Evolutionary conservation across 2,797 vertebrate species (phyloP).

Genomic region (Danio albolineatus): DNA sequence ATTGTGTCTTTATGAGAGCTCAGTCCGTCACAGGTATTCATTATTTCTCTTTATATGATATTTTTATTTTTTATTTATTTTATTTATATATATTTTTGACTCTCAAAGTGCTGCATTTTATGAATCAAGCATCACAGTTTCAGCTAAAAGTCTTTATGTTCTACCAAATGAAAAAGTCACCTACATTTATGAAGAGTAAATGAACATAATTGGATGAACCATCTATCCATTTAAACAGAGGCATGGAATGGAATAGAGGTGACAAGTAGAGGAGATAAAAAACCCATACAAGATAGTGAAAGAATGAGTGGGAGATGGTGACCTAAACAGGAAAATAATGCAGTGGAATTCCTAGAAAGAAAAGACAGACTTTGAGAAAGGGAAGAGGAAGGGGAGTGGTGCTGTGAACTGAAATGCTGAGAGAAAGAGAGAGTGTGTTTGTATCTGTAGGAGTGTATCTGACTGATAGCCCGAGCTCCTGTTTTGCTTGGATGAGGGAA

Average conservation of each 20-base stretch:
- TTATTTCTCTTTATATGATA: too few species aligned
- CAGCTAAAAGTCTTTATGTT: too few species aligned
- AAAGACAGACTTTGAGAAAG: background rate
- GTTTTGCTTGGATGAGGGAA: slow-evolving; percentile 74
- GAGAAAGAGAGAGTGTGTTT: slow-evolving; percentile 52
- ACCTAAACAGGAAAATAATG: slow-evolving; percentile 20
- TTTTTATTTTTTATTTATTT: too few species aligned
- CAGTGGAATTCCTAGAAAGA: slow-evolving; percentile 23
- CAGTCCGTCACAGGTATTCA: too few species aligned
- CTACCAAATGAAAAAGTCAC: too few species aligned
- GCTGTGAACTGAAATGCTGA: slow-evolving; percentile 33
- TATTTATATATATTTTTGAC: too few species aligned
- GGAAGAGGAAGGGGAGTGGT: slow-evolving; percentile 31
- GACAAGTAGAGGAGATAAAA: slow-evolving; percentile 29
- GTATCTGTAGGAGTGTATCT: slow-evolving; percentile 55
- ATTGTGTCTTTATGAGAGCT: too few species aligned
- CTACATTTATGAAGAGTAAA: too few species aligned
- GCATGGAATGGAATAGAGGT: slow-evolving; percentile 3
- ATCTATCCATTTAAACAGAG: background rate
- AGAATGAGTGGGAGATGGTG: slow-evolving; percentile 51
- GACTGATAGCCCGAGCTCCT: slow-evolving; percentile 71
- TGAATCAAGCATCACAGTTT: too few species aligned
- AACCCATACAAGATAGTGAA: slow-evolving; percentile 38
- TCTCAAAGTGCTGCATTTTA: too few species aligned
- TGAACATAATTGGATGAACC: too few species aligned